These are phyloP conservation scores for Theretra japonica DNA, from an alignment of 2,888 invertebrate species.

Conservation along the genomic window DNA sequence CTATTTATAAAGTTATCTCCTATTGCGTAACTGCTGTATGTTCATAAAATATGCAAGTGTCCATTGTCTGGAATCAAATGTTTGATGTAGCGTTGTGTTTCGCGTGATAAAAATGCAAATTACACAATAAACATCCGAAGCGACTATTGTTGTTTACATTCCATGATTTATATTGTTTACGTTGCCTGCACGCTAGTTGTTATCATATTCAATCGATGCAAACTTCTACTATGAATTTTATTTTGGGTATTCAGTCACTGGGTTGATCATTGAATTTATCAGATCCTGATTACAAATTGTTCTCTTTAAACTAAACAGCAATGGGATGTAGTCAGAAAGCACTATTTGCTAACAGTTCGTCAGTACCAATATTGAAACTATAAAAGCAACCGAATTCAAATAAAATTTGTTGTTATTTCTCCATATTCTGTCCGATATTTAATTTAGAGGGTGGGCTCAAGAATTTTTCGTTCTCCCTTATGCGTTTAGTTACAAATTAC, in stretches of 20 bases:
- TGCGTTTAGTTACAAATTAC: no score
- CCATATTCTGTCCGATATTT: no score
- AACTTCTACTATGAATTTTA: background rate
- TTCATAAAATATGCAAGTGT: slow-evolving; percentile 16
- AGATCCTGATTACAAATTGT: background rate
- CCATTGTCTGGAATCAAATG: slow-evolving; percentile 23
- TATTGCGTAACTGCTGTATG: background rate
- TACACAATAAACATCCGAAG: slow-evolving; percentile 6
- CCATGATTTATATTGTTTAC: slow-evolving; percentile 24
- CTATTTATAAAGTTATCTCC: background rate
- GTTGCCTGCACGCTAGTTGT: background rate
- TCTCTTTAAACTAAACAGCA: no score
- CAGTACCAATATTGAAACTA: no score
- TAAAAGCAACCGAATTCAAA: no score
- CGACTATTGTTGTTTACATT: slow-evolving; percentile 27
- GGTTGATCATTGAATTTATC: background rate
- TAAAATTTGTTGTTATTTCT: no score
- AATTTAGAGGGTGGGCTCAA: no score
- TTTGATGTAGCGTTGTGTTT: slow-evolving; percentile 21
- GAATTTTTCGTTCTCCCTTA: no score
- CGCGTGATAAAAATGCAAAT: slow-evolving; percentile 29
- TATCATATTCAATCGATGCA: slow-evolving; percentile 2
- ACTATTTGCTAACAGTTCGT: no score
- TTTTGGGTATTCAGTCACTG: background rate
- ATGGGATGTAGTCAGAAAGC: no score